phyloP scores from a whole-genome alignment of 2,797 vertebrate genomes.

The Prunella strophiata region DNA sequence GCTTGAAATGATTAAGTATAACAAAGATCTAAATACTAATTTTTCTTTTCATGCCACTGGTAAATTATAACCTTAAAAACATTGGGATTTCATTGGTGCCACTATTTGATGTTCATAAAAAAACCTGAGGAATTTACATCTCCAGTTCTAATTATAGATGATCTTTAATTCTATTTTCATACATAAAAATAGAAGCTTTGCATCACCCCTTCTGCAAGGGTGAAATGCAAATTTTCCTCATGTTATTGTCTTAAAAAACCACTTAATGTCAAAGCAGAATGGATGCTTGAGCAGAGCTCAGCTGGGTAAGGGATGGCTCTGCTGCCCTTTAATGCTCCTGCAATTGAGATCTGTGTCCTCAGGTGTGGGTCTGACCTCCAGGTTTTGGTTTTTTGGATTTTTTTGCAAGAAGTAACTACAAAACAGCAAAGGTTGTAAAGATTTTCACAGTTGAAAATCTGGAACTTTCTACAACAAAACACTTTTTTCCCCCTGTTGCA shows the following conservation, averaged over 20 bases:
- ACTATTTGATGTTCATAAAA: neutral
- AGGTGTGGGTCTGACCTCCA: neutral
- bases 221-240: neutral
- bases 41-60: constrained; percentile 15
- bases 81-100: neutral
- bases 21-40: constrained; percentile 10
- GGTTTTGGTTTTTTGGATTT: neutral
- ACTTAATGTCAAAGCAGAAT: neutral
- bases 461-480: neutral
- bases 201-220: neutral
- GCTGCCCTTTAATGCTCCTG: neutral
- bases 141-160: neutral
- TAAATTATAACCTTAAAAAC: constrained; percentile 28
- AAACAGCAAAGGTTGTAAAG: neutral
- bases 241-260: neutral
- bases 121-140: neutral
- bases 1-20: constrained; percentile 43
- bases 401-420: neutral
- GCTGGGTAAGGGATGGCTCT: neutral
- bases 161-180: neutral
- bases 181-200: neutral
- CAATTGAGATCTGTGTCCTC: neutral
- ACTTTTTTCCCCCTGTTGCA: neutral
- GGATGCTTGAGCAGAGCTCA: neutral
- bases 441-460: neutral